Base-by-base conservation (phyloP, 2,113 vertebrate species). In the Nematolebias whitei region DNA sequence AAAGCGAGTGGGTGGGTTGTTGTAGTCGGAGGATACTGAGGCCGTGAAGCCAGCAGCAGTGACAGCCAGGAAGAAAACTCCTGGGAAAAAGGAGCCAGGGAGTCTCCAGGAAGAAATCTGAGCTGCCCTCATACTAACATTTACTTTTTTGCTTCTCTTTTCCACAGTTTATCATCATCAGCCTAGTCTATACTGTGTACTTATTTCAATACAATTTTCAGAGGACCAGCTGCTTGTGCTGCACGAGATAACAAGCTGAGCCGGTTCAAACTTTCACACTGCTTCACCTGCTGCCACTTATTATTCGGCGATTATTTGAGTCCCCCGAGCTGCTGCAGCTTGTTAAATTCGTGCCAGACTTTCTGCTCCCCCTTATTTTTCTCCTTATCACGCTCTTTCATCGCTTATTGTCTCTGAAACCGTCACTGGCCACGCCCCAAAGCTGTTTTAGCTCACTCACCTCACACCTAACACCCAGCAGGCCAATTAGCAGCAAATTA, bases 401-500 rank as follows among this genome's bases (percentile, higher is more conserved):
- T 61, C 56, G 78, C 70, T 62, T 55, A 57, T 18, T 71, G 74
- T 52, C 77, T 56, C 68, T 62, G 52, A 53, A 53, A 51, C 62
- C 41, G 18, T 68, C 24, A 13, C 1, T 40, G 24, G 61, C 57
- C 71, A 70, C 77, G 51, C 84, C 76, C 74, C 69, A 26, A 57
- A 14, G 23, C 73, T 78, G 80, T 43, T 75, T 82, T 68, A n/a
- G 72, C 79, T 74, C 71, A 56, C 60, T 81, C 74, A 63, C 67
- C 74, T 76, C 84, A 74, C 85, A 82, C 80, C 51, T 63, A 82
- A 83, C 81, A 85, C 89, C 80, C 87, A 83, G 78, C 82, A 87
- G 87, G 79, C 89, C 87, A 91, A 91, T 92, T 91, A 92, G 83
- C 87, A 85, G 83, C 52, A 65, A 85, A 88, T 90, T 90, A 91